Conservation (phyloP, 2,113 vertebrate genomes). For the Drymodes brunneopygia region DNA sequence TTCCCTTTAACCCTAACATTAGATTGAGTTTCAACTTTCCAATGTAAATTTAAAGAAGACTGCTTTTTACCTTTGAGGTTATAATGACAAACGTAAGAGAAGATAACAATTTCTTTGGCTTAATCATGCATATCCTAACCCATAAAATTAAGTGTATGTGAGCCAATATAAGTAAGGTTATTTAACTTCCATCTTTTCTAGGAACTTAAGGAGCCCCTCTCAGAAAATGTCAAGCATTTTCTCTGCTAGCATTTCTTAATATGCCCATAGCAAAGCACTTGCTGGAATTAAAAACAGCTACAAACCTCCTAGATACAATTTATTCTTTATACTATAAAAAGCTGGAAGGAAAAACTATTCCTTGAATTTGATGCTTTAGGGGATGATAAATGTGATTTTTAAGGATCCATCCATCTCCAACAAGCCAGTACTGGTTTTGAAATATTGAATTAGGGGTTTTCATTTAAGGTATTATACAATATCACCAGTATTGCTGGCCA, state of each 20-base stretch:
- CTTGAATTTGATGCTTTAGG: not conserved
- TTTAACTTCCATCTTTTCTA: not conserved
- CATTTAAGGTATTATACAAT: not conserved
- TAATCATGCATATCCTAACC: not conserved
- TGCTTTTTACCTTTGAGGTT: not conserved
- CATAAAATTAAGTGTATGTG: not conserved
- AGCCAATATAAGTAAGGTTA: not conserved
- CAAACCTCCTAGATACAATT: not conserved
- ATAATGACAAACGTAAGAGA: conserved; percentile 17
- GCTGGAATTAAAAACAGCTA: not conserved
- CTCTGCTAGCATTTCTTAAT: not conserved
- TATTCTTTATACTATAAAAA: not conserved
- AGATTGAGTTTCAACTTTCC: not conserved
- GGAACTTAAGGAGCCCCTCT: not conserved
- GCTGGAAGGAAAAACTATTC: not conserved
- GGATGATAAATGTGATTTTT: not conserved
- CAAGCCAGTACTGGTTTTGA: not conserved
- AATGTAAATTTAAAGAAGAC: not conserved
- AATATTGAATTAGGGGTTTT: not conserved
- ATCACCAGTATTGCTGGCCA: not conserved
- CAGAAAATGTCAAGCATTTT: not conserved
- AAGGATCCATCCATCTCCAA: not conserved
- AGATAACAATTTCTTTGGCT: not conserved
- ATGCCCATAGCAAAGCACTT: not conserved
- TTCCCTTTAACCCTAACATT: not conserved